Evolutionary conservation across 2,888 invertebrate species (phyloP).

Genomic region (Pyrochroa serraticornis): DNA sequence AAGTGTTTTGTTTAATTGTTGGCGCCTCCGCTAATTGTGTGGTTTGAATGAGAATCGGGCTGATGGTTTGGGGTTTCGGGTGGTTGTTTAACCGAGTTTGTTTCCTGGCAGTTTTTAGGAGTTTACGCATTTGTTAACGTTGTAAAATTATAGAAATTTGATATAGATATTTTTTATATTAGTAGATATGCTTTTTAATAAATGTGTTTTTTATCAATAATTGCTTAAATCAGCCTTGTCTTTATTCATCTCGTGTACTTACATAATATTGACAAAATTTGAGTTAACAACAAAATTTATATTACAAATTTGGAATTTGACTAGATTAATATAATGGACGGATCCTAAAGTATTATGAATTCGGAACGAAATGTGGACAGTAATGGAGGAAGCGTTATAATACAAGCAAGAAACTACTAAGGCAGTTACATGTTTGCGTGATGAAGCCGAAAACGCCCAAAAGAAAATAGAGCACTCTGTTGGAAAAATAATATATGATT

Average conservation of each 20-base stretch:
- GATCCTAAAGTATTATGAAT: conserved; percentile 26
- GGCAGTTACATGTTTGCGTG: conserved; percentile 17
- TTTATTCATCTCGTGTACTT: conserved; percentile 31
- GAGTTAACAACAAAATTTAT: conserved; percentile 24
- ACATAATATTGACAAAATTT: conserved; percentile 28
- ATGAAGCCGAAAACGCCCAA: conserved; percentile 10
- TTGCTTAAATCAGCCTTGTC: conserved; percentile 36
- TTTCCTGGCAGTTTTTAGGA: conserved; percentile 10
- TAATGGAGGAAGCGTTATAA: conserved; percentile 15
- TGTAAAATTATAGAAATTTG: conserved; percentile 17
- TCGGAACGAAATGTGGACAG: conserved; percentile 6
- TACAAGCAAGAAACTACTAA: conserved; percentile 16
- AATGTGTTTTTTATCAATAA: conserved; percentile 27
- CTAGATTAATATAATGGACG: conserved; percentile 37
- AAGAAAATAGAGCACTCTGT: conserved; percentile 17
- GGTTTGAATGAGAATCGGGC: too few species aligned
- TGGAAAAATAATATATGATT: conserved; percentile 18
- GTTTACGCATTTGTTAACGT: conserved; percentile 24
- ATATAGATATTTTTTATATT: conserved; percentile 26
- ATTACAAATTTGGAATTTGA: conserved; percentile 37
- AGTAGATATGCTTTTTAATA: conserved; percentile 31
- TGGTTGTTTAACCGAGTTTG: too few species aligned
- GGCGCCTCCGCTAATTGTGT: too few species aligned
- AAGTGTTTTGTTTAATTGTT: too few species aligned
- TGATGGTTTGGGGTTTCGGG: too few species aligned